Base-by-base conservation (phyloP, 2,113 vertebrate species). In the Gymnogyps californianus region DNA sequence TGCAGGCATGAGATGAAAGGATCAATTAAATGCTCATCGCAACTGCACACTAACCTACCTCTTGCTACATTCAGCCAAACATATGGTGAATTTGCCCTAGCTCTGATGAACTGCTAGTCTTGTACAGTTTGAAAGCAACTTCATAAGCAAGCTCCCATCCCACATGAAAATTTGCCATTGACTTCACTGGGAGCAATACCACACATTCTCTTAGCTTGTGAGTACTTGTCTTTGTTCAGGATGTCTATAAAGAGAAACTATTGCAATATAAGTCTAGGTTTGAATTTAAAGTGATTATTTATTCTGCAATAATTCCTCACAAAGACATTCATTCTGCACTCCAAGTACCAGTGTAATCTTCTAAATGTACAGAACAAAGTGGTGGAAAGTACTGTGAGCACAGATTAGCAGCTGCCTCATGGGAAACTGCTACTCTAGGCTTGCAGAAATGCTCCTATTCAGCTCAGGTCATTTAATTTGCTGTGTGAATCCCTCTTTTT, bases 351-450 rank as follows among this genome's bases (percentile, higher is more conserved):
- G 19, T 1, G 4, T 55, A 94, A 96, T 91, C 72, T 78, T 69
- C 25, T 28, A 95, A 95, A 93, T 51, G 90, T 3, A 74, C 26
- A 93, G 74, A 97, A 84, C 36, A n/a, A 94, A 95, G 74, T 61
- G 47, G 52, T 47, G 31, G 26, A 89, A 91, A 87, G 61, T 29
- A 79, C 69, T 71, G 6, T 38, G 17, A 93, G 57, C 52, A 66
- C 44, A 79, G 77, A 91, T 64, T 89, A 94, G 84, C 34, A 87
- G 47, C 36, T 79, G n/a, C 28, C 49, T 94, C 54, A 47, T 32
- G 77, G 69, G 66, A 93, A 65, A 54, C 18, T 54, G 28, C 26
- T 93, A 71, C 44, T 75, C 40, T 40, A 52, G 31, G n/a, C 72
- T 92, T 89, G 64, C 55, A 95, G 76, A 88, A 90, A 89, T 32